These are phyloP conservation scores for Hyppa rectilinea DNA, from an alignment of 2,888 invertebrate genomes.

Conservation along the genomic window DNA sequence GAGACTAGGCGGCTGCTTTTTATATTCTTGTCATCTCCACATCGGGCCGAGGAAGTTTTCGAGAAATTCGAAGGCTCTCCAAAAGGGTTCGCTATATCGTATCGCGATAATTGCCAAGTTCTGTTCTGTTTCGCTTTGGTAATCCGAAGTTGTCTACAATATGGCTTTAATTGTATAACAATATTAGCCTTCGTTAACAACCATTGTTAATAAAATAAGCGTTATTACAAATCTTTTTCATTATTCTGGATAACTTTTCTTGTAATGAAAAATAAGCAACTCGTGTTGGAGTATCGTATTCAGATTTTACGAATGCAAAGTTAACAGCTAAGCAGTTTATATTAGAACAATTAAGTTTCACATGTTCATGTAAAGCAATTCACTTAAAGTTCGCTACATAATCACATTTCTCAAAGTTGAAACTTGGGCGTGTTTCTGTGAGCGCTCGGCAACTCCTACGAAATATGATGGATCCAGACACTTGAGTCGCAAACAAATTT, in stretches of 20 bases:
- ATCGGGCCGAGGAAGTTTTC: conserved; percentile 71
- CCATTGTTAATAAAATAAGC: conserved; percentile 57
- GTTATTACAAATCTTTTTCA: conserved; percentile 39
- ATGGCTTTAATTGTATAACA: conserved; percentile 66
- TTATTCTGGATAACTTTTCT: conserved; percentile 12
- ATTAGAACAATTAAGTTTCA: conserved; percentile 85
- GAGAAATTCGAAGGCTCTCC: conserved; percentile 64
- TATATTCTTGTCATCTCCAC: conserved; percentile 81
- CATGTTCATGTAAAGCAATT: conserved; percentile 86
- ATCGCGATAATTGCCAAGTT: conserved; percentile 73
- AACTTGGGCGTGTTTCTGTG: conserved; percentile 76
- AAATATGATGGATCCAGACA: conserved; percentile 76
- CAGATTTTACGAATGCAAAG: conserved; percentile 80
- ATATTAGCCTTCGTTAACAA: conserved; percentile 64
- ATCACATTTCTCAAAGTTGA: conserved; percentile 83
- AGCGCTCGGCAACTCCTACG: conserved; percentile 66
- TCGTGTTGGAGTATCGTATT: conserved; percentile 57
- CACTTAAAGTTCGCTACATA: conserved; percentile 86
- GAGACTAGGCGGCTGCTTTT: conserved; percentile 80
- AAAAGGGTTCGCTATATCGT: conserved; percentile 68
- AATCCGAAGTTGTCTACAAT: conserved; percentile 59
- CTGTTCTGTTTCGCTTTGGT: conserved; percentile 63
- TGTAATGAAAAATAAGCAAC: conserved; percentile 28
- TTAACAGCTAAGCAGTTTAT: conserved; percentile 82
- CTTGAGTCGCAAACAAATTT: conserved; percentile 71